These are phyloP conservation scores for Arrhopalites spinosus DNA, from an alignment of 2,888 invertebrate genomes.

Conservation along the genomic window DNA sequence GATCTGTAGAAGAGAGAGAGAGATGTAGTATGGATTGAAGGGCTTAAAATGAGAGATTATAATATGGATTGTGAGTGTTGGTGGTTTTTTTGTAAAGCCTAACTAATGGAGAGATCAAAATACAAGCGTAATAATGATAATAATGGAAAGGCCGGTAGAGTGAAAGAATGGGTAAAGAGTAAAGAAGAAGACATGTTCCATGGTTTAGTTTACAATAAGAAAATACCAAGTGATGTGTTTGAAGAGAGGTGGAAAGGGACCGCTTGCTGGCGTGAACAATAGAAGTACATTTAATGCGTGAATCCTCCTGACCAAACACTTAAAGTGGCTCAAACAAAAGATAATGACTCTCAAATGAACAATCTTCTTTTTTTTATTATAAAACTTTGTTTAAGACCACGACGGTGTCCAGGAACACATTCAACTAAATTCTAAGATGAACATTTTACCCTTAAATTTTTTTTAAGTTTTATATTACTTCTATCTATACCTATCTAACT, in stretches of 20 bases:
- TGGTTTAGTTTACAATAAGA: constrained; percentile 2
- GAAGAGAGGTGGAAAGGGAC: constrained; percentile 7
- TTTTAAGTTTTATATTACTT: no score
- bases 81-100: constrained; percentile 12
- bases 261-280: constrained; percentile 38
- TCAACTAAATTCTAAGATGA: constrained; percentile 4
- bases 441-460: neutral
- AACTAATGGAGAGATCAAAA: constrained; percentile 41
- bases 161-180: constrained; percentile 14
- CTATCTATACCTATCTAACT: no score
- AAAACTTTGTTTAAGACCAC: neutral
- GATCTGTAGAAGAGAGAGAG: neutral
- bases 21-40: neutral
- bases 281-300: constrained; percentile 41
- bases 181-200: neutral
- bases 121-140: constrained; percentile 22
- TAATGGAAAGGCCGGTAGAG: constrained; percentile 13
- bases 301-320: constrained; percentile 45
- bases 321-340: constrained; percentile 40
- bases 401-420: constrained; percentile 18
- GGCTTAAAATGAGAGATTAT: neutral
- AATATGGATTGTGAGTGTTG: neutral
- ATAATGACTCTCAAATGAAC: constrained; percentile 34
- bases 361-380: constrained; percentile 8
- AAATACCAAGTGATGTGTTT: constrained; percentile 7